A percentile compares a stretch with the other conserved stretches of the same genome.
These are phyloP conservation scores for Tinea trinotella DNA, from an alignment of 2,888 invertebrate genomes.

Conservation along the genomic window DNA sequence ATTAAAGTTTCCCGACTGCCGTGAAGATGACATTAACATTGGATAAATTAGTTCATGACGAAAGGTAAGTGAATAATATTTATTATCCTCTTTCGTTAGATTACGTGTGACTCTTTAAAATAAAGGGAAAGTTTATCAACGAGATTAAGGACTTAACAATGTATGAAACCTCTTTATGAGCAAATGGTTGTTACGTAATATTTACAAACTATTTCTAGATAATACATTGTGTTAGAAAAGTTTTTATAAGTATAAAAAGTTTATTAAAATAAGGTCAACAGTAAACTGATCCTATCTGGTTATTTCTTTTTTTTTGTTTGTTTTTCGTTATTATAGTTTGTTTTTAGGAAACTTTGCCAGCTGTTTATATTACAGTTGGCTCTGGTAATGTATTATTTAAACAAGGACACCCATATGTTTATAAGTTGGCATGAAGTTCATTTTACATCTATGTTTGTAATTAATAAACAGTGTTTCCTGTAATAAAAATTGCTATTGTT, in stretches of 20 bases:
- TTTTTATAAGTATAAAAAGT: background rate
- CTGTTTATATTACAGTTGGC: background rate
- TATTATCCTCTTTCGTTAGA: conserved; percentile 20
- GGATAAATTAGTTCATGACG: conserved; percentile 58
- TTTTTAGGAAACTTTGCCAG: background rate
- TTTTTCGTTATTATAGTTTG: background rate
- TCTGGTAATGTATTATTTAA: background rate
- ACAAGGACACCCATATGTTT: conserved; percentile 8
- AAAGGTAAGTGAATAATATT: conserved; percentile 42
- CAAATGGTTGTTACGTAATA: background rate
- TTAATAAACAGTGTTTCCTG: background rate
- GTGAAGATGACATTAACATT: conserved; percentile 52
- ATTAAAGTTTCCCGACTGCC: background rate
- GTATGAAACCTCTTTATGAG: background rate
- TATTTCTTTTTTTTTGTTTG: background rate
- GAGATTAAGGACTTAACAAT: background rate
- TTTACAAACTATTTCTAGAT: background rate
- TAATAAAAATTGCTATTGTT: too few relatives aligned
- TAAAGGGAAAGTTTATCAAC: conserved; percentile 45
- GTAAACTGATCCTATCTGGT: background rate
- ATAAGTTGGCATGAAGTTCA: conserved; percentile 5
- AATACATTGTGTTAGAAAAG: too few relatives aligned
- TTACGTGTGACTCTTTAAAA: conserved; percentile 29
- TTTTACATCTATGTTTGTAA: background rate
- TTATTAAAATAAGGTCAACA: background rate